Evolutionary conservation across 2,797 vertebrate species (phyloP), one percentile per base, ranked within the genome.

Genomic region (Chlorospingus flavigularis): DNA sequence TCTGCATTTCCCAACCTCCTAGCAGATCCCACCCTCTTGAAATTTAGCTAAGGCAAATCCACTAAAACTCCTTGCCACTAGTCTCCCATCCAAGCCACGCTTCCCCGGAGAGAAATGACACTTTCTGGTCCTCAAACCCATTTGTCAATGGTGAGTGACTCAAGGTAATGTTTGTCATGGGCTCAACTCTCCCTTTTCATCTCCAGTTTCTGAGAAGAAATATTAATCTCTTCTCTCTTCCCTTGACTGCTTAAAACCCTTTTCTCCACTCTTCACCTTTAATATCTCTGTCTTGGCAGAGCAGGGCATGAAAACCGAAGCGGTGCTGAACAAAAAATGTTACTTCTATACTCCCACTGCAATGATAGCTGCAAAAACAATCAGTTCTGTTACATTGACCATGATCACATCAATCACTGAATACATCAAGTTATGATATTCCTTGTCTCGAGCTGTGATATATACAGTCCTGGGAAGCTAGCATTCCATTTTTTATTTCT

Each of bases 231-330:
- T 68, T 82, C 17, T 90, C 83, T 94, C 65, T 88, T 75, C 68
- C n/a, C 79, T 86, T 92, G 91, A 88, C 65, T 91, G 92, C 85
- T 83, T 88, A 88, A 77, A 94, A 77, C 43, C 37, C 47, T 95
- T 86, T 92, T 66, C 81, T 70, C 62, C 35, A 20, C 58, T 86
- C 26, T 86, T 91, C 75, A 77, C 84, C 68, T 90, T 91, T 94
- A 95, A 94, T 94, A 83, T 86, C 92, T 96, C 81, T 86, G 72
- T 63, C 57, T 88, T 86, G 57, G 47, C 47, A 60, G 53, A 65
- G 50, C 6, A 90, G 65, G 37, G 35, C 47, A 42, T 45, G 61
- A 68, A 91, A 96, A 86, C 33, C 2, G 1, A 74, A 83, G 63
- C 0, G 0, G 24, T 62, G 30, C 35, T 82, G 86, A 91, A 72